Evolutionary conservation across 2,888 invertebrate genomes (phyloP).

Genomic region (Erynnis tages): DNA sequence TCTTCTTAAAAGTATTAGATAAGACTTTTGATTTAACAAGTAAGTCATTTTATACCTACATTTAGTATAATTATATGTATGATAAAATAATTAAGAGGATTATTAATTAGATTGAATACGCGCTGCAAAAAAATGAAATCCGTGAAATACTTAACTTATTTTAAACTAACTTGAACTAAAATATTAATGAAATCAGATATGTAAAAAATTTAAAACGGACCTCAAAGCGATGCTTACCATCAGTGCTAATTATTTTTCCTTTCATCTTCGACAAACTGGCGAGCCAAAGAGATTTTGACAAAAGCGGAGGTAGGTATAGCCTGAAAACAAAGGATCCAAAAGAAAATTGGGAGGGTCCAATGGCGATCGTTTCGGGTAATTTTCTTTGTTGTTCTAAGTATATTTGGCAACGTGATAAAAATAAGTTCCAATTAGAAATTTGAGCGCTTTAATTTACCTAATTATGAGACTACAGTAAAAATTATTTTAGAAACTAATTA

Average conservation of each 20-base stretch:
- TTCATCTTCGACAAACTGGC: slow-evolving; percentile 55
- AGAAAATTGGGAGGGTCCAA: slow-evolving; percentile 55
- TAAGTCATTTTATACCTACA: too few relatives aligned
- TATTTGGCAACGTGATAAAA: slow-evolving; percentile 27
- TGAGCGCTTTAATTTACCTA: too few relatives aligned
- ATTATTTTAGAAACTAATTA: too few relatives aligned
- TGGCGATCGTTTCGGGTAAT: slow-evolving; percentile 51
- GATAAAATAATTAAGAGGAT: too few relatives aligned
- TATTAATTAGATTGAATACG: too few relatives aligned
- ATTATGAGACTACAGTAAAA: too few relatives aligned
- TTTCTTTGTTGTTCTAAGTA: slow-evolving; percentile 56
- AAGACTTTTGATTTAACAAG: too few relatives aligned
- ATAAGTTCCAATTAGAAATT: not conserved
- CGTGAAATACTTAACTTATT: too few relatives aligned
- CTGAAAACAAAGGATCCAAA: slow-evolving; percentile 59
- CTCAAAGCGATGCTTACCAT: slow-evolving; percentile 34
- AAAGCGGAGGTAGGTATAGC: slow-evolving; percentile 43
- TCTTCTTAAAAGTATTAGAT: too few relatives aligned
- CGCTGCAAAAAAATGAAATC: too few relatives aligned
- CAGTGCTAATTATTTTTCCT: slow-evolving; percentile 61
- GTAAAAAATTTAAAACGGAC: not conserved
- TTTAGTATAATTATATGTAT: too few relatives aligned
- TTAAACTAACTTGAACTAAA: too few relatives aligned
- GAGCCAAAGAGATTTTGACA: slow-evolving; percentile 60
- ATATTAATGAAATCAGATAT: not conserved